phyloP scores from a whole-genome alignment of 2,797 vertebrate species.

The Neosilurus mollespiculum region DNA sequence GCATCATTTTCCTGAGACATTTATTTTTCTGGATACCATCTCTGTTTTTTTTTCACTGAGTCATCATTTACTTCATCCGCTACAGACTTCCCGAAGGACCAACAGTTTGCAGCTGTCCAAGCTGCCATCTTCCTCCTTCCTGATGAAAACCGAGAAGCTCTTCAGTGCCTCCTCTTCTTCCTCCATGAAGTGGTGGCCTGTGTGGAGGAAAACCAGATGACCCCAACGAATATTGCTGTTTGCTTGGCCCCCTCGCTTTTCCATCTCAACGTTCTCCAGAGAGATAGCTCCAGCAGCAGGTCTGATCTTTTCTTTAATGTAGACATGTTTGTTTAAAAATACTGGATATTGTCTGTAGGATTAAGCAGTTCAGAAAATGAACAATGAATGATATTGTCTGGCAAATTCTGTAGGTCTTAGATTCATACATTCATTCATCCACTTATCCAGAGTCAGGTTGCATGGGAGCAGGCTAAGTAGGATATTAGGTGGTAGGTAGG shows the following conservation, averaged over 20 bases:
- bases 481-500: too few species aligned
- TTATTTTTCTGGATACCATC: background rate
- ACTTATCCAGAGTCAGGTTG: too few species aligned
- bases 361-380: too few species aligned
- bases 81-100: slow-evolving; percentile 83
- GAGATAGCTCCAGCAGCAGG: slow-evolving; percentile 74
- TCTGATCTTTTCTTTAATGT: slow-evolving; percentile 44
- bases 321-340: background rate
- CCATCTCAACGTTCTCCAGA: slow-evolving; percentile 80
- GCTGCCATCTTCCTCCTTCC: slow-evolving; percentile 84
- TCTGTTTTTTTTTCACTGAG: background rate
- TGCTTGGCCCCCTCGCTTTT: slow-evolving; percentile 87
- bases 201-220: slow-evolving; percentile 87
- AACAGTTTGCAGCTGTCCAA: slow-evolving; percentile 80
- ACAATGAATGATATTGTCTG: background rate
- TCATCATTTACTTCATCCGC: background rate
- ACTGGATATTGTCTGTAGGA: background rate
- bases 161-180: slow-evolving; percentile 83
- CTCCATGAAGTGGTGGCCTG: slow-evolving; percentile 80
- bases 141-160: slow-evolving; percentile 83
- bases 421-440: too few species aligned
- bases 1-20: background rate
- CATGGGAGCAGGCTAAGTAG: too few species aligned
- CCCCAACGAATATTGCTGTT: slow-evolving; percentile 84
- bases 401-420: background rate